Conservation (phyloP, 2,888 invertebrate species). For the Fragum sueziense region DNA sequence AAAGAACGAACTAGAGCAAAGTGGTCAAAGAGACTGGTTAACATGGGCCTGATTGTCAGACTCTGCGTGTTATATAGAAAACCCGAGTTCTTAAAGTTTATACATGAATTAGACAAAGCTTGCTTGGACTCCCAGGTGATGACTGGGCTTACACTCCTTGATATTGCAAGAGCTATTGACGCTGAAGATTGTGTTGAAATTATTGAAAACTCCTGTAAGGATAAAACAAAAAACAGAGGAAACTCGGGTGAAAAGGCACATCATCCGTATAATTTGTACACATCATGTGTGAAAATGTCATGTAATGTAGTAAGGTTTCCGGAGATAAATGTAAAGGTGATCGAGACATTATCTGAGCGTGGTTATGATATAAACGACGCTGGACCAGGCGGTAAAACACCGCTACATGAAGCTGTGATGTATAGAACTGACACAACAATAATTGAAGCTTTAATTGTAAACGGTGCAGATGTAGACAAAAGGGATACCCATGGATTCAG, state of each 20-base stretch:
- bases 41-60: neutral
- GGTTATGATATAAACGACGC: slow-evolving; percentile 7
- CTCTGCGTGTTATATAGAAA: neutral
- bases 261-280: neutral
- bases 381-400: neutral
- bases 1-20: neutral
- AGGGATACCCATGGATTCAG: neutral
- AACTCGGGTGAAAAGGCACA: neutral
- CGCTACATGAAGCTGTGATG: slow-evolving; percentile 7
- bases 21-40: neutral
- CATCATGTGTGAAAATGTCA: neutral
- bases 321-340: neutral
- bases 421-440: neutral
- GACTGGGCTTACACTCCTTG: neutral
- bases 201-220: neutral
- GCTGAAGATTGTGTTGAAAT: neutral
- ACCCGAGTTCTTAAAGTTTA: neutral
- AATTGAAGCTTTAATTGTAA: neutral
- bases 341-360: neutral
- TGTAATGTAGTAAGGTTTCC: neutral
- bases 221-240: neutral
- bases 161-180: neutral
- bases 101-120: neutral
- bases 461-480: slow-evolving; percentile 8
- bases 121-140: neutral